Base-by-base conservation (phyloP, 2,888 invertebrate genomes). In the Fragum sueziense region DNA sequence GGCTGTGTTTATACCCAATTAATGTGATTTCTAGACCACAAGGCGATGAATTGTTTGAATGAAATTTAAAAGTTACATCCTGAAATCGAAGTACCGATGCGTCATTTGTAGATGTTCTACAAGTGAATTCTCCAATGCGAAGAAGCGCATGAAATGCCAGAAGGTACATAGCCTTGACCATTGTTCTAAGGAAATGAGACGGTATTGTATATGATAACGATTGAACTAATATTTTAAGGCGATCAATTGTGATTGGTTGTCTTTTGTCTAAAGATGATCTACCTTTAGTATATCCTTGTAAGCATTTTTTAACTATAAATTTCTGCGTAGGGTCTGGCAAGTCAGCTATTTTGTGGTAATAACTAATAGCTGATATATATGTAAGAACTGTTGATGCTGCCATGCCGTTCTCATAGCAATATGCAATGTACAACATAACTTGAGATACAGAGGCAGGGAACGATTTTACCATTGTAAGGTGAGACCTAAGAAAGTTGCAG, bases 81-180 rank as follows among this genome's bases (percentile, higher is more conserved):
- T 17, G 14, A 20, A 17, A 9, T 62, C 20, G 27, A 20, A 62
- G 25, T 20, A 62, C 20, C 9, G 37, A 33, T 37, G 20, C 34
- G n/a, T 9, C 37, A 22, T 20, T 37, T 20, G 20, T 34, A 20
- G 62, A 62, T 61, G 61, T 31, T 62, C 29, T 70, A 6, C n/a
- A 4, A 0, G 76, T 34, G 1, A 76, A 33, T 68, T 82, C 82
- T n/a, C 82, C 79, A 9, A 82, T 47, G 7, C 82, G 62, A 3
- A 81, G 59, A 65, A 1, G n/a, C n/a, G n/a, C n/a, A n/a, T n/a
- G n/a, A n/a, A n/a, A n/a, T n/a, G n/a, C n/a, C n/a, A n/a, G n/a
- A 3, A 74, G 33, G 22, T 72, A 72, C 74, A 81, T 74, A 7
- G 77, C 31, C 17, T 68, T 61, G 14, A 61, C 20, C 61, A 61